Evolutionary conservation across 1,140 invertebrate genomes (phyloP).

Genomic region (Ooceraea biroi): DNA sequence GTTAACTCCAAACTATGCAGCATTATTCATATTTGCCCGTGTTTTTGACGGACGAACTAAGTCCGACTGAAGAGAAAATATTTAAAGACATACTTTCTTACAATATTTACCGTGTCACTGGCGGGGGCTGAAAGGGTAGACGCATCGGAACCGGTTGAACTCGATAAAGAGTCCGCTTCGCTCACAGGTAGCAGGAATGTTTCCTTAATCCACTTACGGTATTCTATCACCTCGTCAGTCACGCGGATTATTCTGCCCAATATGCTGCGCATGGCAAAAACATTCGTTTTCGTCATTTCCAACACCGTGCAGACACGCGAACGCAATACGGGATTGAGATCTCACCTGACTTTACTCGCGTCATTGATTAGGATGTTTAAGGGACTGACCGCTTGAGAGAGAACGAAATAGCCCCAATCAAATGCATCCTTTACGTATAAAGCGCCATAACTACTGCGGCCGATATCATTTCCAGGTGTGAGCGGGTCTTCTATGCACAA

Average conservation of each 20-base stretch:
- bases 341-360: slow-evolving; percentile 86
- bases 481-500: slow-evolving; percentile 99
- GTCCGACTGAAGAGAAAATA: too few relatives aligned
- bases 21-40: not conserved
- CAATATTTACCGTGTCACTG: slow-evolving; percentile 83
- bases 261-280: slow-evolving; percentile 87
- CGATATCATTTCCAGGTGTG: slow-evolving; percentile 97
- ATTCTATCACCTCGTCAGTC: slow-evolving; percentile 97
- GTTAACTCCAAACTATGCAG: not conserved
- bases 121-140: slow-evolving; percentile 85
- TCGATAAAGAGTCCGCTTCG: slow-evolving; percentile 84
- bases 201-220: slow-evolving; percentile 92
- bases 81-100: not conserved
- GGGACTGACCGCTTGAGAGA: slow-evolving; percentile 93
- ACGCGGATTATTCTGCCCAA: slow-evolving; percentile 96
- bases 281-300: slow-evolving; percentile 37
- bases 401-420: slow-evolving; percentile 96
- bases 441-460: slow-evolving; percentile 97
- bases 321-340: not conserved
- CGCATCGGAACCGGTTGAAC: slow-evolving; percentile 85
- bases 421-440: slow-evolving; percentile 97
- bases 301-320: not conserved
- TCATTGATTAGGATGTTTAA: slow-evolving; percentile 88
- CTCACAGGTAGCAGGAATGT: slow-evolving; percentile 86
- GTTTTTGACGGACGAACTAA: too few relatives aligned